Base-by-base conservation (phyloP, 2,888 invertebrate species). In the Rhopalosiphum nymphaeae region DNA sequence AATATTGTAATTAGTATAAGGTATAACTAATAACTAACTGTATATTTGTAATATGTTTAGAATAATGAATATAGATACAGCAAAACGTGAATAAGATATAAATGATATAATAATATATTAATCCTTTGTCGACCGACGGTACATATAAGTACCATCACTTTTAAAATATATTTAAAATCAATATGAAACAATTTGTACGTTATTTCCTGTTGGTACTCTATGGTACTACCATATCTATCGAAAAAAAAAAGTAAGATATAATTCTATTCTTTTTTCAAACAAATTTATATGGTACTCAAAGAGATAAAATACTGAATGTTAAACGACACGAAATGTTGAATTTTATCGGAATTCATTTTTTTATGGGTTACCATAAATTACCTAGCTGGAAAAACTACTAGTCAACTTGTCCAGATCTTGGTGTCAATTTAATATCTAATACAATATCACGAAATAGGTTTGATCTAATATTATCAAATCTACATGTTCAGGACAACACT, bases 331-430 rank as follows among this genome's bases (percentile, higher is more conserved):
- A 89, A 89, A 89, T 89, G 61, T 44, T 89, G 44, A 57, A 89
- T 89, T 89, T 89, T 57, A 89, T 89, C 7, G 61, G 89, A 21
- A 92, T 92, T 21, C 53, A 92, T 85, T 85, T 86, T 85, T 56
- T 92, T 26, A 92, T 92, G 92, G 92, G 92, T 4, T 86, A 86
- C 10, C 53, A 92, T 44, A 16, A 57, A 85, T 86, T 92, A 85
- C 86, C 57, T 26, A 85, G 36, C 44, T 92, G 86, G 85, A 92
- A 85, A 86, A 5, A 92, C 85, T 92, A 56, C 16, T 91, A 53
- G 92, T 92, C 92, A 44, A 44, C 49, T 49, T 25, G 36, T 92
- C 57, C 86, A 49, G 85, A 92, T 86, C 85, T 78, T 78, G 85
- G 84, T 67, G 90, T 67, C 3, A 67, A 29, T 57, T 36, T 67